These are phyloP conservation scores for Ctenoplectra terminalis DNA, from an alignment of 1,140 invertebrate genomes.

Conservation along the genomic window DNA sequence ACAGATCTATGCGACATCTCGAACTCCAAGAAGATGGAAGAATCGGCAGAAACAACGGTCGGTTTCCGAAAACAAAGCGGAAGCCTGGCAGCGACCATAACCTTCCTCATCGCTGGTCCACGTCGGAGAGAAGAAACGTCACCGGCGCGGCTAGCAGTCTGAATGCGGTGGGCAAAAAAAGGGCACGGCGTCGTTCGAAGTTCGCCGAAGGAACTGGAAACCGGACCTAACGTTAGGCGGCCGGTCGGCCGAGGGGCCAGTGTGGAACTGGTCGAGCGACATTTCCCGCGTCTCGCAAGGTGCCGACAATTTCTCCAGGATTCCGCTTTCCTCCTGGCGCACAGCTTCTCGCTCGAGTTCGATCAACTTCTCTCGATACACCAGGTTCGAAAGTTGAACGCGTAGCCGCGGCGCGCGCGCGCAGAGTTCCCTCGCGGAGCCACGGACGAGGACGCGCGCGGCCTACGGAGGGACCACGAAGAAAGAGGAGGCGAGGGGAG, in stretches of 20 bases:
- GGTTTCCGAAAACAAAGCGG: not conserved
- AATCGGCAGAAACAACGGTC: not conserved
- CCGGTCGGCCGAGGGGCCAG: not conserved
- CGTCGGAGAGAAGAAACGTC: not conserved
- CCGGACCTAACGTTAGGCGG: constrained; percentile 43
- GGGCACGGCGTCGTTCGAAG: constrained; percentile 37
- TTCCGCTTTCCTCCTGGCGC: constrained; percentile 45
- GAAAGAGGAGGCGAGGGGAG: not conserved
- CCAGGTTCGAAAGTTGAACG: constrained; percentile 48
- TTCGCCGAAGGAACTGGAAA: constrained; percentile 44
- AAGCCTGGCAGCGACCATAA: constrained; percentile 25
- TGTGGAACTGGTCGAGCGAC: constrained; percentile 64
- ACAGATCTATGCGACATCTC: too few species aligned
- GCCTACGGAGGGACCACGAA: not conserved
- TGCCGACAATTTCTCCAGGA: constrained; percentile 65
- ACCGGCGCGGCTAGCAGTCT: constrained; percentile 13
- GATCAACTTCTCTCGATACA: constrained; percentile 48
- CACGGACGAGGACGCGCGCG: constrained; percentile 8
- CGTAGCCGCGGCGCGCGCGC: constrained; percentile 25
- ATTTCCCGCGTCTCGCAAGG: constrained; percentile 67
- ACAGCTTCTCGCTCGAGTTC: constrained; percentile 27
- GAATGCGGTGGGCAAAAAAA: constrained; percentile 10
- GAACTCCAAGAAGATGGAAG: too few species aligned
- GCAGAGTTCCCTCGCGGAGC: constrained; percentile 42
- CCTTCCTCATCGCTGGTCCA: constrained; percentile 17